Evolutionary conservation across 2,888 invertebrate genomes (phyloP).

Genomic region (Drosophila heteroneura): DNA sequence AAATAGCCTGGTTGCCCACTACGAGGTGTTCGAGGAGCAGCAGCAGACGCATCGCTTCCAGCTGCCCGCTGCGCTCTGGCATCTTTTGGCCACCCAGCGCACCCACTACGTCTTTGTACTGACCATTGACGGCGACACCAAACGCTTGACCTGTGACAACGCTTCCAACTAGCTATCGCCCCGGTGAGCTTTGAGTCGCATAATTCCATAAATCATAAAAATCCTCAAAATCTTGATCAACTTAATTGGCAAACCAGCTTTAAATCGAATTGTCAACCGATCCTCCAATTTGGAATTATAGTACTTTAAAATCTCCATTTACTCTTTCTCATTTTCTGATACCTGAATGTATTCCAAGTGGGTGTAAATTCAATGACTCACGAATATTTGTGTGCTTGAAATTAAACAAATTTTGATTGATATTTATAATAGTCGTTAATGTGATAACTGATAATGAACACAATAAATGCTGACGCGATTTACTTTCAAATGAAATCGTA

Average conservation of each 20-base stretch:
- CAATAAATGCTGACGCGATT: not conserved
- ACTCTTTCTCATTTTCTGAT: not conserved
- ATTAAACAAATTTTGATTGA: not conserved
- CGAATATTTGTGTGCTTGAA: not conserved
- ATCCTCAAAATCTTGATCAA: not conserved
- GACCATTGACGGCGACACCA: constrained; percentile 75
- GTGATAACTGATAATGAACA: constrained; percentile 1
- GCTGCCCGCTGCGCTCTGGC: constrained; percentile 64
- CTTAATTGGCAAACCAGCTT: not conserved
- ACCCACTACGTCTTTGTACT: constrained; percentile 80
- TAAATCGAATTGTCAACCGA: not conserved
- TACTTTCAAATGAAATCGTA: not conserved
- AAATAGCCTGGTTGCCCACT: constrained; percentile 81
- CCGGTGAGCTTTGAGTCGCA: constrained; percentile 17
- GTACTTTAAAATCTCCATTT: not conserved
- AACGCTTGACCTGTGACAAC: constrained; percentile 68
- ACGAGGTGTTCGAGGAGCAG: constrained; percentile 69
- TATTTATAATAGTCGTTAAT: not conserved
- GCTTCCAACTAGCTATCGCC: not conserved
- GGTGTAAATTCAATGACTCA: not conserved
- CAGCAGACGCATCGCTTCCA: constrained; percentile 54
- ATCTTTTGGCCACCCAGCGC: constrained; percentile 60
- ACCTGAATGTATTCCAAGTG: not conserved
- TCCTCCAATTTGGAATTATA: not conserved
- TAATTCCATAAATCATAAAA: not conserved